Percentiles rank a stretch among this genome's conserved stretches.
Evolutionary conservation across 2,888 invertebrate genomes (phyloP).

Genomic region (Sminthurides aquaticus): DNA sequence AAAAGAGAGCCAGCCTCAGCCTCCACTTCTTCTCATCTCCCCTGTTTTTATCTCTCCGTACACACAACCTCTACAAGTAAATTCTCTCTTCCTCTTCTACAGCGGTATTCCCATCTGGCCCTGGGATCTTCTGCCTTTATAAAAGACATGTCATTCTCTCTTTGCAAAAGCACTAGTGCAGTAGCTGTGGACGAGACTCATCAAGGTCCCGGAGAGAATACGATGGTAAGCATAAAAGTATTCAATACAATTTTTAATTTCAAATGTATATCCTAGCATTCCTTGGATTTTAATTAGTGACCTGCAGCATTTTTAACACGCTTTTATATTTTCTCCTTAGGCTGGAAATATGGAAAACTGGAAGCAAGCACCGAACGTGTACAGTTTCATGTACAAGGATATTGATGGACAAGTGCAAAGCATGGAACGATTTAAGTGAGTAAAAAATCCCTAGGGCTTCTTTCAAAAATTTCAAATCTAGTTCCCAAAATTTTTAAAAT

Average conservation of each 20-base stretch:
- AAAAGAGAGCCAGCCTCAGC: no score
- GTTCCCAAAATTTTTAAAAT: no score
- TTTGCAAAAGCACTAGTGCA: neutral
- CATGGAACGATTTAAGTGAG: conserved; percentile 36
- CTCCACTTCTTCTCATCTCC: no score
- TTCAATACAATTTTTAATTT: no score
- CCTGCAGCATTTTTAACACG: neutral
- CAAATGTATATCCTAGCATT: neutral
- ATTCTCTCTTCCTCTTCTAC: neutral
- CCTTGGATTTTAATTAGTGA: neutral
- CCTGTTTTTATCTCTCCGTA: no score
- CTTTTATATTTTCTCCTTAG: no score
- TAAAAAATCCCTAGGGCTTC: neutral
- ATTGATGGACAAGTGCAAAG: conserved; percentile 37
- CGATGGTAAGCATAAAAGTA: neutral
- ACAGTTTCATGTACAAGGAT: conserved; percentile 35
- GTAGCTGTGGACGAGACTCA: neutral
- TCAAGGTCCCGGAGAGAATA: neutral
- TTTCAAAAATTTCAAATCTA: neutral
- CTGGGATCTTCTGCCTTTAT: neutral
- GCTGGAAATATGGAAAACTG: conserved; percentile 1
- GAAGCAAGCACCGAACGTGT: conserved; percentile 18
- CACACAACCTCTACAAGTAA: no score
- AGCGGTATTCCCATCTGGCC: neutral
- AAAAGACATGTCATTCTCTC: neutral